Base-by-base conservation (phyloP, 1,140 invertebrate genomes). In the Drosophila lacteicornis region DNA sequence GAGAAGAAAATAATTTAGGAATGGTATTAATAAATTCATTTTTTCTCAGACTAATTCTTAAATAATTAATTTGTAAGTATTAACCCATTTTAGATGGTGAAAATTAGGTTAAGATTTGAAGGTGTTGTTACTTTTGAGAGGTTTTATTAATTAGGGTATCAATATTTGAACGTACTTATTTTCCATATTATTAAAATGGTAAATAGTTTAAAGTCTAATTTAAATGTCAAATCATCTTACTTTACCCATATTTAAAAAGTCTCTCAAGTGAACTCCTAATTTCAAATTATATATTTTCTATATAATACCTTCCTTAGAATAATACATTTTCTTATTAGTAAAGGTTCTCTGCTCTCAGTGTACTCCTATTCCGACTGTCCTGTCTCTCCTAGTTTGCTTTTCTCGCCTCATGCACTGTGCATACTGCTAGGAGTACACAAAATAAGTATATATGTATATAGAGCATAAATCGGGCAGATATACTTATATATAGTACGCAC, bases 361-460 rank as follows among this genome's bases (percentile, higher is more conserved):
- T 40, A 22, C 19, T 40, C 9, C 47, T 13, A 38, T 47, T 63
- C 27, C 15, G 40, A 50, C 11, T 27, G 45, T 42, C 38, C 55
- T 30, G 53, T 46, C 43, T 59, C 36, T 38, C 36, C 13, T 67
- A 40, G 30, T 82, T 78, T 62, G 55, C 51, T 68, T 53, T 61
- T 55, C 65, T 57, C 55, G 36, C 77, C 55, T 47, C 69, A 36
- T 75, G 77, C 61, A 81, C 61, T 50, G 53, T 69, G 73, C 49
- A 80, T 61, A 63, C 71, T 62, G 78, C 49, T 42, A n/a, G 58
- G 33, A 46, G 47, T 22, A 47, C 27, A 46, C 22, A 77, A 49
- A 49, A 76, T 53, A 76, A 33, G 19, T 57, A 38, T 55, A 50
- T 77, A 40, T 50, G 45, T 62, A 40, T 50, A 49, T 62, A 33